phyloP scores from a whole-genome alignment of 2,888 invertebrate genomes.

The Harpalus rufipes region DNA sequence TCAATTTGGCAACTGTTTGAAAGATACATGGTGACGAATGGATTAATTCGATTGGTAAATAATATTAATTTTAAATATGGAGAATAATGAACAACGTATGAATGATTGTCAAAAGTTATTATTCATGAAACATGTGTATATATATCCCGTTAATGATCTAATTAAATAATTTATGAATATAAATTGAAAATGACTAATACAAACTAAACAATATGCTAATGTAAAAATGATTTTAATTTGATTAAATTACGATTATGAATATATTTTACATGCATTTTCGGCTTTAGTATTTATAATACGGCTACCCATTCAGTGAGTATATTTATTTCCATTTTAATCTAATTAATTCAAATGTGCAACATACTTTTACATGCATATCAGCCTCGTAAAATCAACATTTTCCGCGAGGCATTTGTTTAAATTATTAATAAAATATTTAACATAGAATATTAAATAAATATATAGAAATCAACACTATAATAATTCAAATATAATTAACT shows the following conservation, averaged over 20 bases:
- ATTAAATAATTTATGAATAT: slow-evolving; percentile 4
- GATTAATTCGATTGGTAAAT: background rate
- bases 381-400: background rate
- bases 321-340: slow-evolving; percentile 1
- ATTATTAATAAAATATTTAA: too few species aligned
- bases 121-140: slow-evolving; percentile 3
- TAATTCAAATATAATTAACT: too few species aligned
- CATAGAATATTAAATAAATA: too few species aligned
- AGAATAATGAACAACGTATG: background rate
- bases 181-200: background rate
- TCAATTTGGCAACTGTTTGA: background rate
- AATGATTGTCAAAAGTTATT: slow-evolving; percentile 4
- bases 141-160: slow-evolving; percentile 1
- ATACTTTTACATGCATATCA: background rate
- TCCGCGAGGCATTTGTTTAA: background rate
- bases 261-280: background rate
- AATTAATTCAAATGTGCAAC: slow-evolving; percentile 3
- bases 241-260: slow-evolving; percentile 7
- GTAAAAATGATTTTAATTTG: slow-evolving; percentile 7
- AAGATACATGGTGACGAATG: background rate
- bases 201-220: slow-evolving; percentile 6
- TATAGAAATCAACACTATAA: too few species aligned
- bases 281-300: background rate
- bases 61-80: slow-evolving; percentile 1
- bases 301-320: background rate